Evolutionary conservation across 2,888 invertebrate species (phyloP), one percentile per base, ranked within the genome.

Genomic region (Aphrophora alni): DNA sequence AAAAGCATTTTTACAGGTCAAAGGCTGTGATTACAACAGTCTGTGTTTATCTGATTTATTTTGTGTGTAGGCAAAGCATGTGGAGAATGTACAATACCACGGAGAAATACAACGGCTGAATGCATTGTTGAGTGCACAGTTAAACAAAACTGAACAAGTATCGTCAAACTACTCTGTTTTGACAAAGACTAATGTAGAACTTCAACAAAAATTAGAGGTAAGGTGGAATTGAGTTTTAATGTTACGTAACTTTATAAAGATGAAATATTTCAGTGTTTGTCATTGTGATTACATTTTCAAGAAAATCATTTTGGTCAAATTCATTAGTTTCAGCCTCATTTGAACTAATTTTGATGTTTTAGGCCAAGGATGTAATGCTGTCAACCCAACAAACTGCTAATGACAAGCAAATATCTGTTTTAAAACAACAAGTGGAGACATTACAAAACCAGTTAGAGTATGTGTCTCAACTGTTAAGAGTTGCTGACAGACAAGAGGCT

Each of bases 31-130:
- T n/a, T n/a, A n/a, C n/a, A n/a, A n/a, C n/a, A n/a, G n/a, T n/a
- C n/a, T n/a, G n/a, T n/a, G n/a, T n/a, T n/a, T n/a, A n/a, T n/a
- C n/a, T n/a, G n/a, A n/a, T n/a, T n/a, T 33, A 7, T 33, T 7
- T n/a, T n/a, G 25, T 77, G 81, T 97, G 0, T 95, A 94, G 85
- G 90, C 93, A 80, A 97, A 97, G 88, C 97, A 97, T 86, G 92
- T 94, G 81, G 97, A 97, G 89, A 95, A 93, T 86, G 88, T 95
- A 33, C 92, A 93, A 82, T 97, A 97, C 87, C 96, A 97, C 86
- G 91, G 90, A 38, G 97, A 98, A 89, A 94, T 97, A 81, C 95
- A 97, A 87, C 90, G 95, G 33, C 88, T 97, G 70, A 92, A 93
- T 80, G 91, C 92, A 81, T 77, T 88, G 0, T 74, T 89, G 21